Conservation (phyloP, 2,113 vertebrate species). For the Meriones unguiculatus region DNA sequence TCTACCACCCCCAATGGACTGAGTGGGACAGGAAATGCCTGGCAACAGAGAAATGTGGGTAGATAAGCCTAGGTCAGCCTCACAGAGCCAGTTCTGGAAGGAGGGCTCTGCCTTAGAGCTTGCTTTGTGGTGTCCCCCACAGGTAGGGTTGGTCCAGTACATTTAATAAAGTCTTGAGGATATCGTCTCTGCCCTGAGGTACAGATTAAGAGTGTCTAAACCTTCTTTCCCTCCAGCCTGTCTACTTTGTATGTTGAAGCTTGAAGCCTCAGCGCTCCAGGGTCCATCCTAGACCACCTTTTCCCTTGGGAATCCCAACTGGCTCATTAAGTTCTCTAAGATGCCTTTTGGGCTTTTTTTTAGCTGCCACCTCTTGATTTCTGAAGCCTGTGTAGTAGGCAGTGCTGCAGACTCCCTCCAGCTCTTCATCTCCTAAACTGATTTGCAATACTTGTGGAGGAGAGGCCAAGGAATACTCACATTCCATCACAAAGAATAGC, state of each 20-base stretch:
- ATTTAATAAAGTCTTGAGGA: neutral
- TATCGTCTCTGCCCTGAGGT: neutral
- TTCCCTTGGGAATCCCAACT: neutral
- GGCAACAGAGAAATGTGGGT: neutral
- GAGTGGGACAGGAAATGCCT: neutral
- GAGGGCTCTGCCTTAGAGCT: neutral
- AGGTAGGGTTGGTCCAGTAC: neutral
- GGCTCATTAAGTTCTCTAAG: neutral
- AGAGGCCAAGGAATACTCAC: neutral
- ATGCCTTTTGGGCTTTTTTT: neutral
- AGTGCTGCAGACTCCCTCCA: neutral
- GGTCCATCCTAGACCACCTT: neutral
- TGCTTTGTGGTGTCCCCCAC: neutral
- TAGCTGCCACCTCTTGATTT: neutral
- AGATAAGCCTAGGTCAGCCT: neutral
- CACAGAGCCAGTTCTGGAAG: neutral
- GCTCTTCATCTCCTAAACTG: neutral
- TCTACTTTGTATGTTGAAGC: neutral
- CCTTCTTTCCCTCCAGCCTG: neutral
- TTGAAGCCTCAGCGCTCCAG: neutral
- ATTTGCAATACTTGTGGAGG: rapidly evolving
- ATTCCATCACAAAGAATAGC: neutral
- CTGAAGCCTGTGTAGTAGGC: neutral
- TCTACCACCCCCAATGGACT: neutral
- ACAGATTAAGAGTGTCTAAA: neutral